Conservation (phyloP, 2,888 invertebrate genomes). For the Pristionchus entomophagus region DNA sequence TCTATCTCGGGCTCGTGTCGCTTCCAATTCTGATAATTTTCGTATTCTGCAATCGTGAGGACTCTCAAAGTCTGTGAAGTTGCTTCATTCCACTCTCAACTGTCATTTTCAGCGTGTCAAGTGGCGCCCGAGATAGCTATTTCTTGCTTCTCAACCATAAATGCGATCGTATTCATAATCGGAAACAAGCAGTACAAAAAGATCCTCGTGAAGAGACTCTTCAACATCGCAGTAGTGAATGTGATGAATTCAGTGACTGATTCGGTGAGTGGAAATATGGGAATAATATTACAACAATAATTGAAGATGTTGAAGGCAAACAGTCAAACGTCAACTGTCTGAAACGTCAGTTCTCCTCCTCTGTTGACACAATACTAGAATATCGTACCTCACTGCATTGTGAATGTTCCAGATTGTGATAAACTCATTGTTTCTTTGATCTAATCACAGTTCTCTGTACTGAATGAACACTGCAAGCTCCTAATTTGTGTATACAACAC, state of each 20-base stretch:
- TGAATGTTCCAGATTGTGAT: too few relatives aligned
- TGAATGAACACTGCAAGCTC: too few relatives aligned
- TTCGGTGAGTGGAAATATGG: neutral
- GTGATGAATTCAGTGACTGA: neutral
- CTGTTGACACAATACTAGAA: too few relatives aligned
- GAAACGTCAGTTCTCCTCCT: neutral
- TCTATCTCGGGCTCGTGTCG: neutral
- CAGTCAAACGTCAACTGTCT: neutral
- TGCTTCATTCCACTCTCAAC: neutral
- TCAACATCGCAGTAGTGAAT: neutral
- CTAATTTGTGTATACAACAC: too few relatives aligned
- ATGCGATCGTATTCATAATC: neutral
- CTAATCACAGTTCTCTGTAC: too few relatives aligned
- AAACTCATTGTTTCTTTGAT: too few relatives aligned
- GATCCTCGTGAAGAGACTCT: neutral
- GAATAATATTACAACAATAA: neutral
- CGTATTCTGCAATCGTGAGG: neutral
- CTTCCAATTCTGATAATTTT: neutral
- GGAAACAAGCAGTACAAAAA: conserved; percentile 18
- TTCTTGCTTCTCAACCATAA: neutral
- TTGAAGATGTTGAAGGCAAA: neutral
- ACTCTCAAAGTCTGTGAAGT: neutral
- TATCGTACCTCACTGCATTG: too few relatives aligned
- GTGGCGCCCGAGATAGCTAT: neutral
- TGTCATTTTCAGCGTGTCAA: neutral